Percentiles rank a stretch among this genome's conserved stretches.
Evolutionary conservation across 1,140 invertebrate species (phyloP).

Genomic region (Archegozetes longisetosus): DNA sequence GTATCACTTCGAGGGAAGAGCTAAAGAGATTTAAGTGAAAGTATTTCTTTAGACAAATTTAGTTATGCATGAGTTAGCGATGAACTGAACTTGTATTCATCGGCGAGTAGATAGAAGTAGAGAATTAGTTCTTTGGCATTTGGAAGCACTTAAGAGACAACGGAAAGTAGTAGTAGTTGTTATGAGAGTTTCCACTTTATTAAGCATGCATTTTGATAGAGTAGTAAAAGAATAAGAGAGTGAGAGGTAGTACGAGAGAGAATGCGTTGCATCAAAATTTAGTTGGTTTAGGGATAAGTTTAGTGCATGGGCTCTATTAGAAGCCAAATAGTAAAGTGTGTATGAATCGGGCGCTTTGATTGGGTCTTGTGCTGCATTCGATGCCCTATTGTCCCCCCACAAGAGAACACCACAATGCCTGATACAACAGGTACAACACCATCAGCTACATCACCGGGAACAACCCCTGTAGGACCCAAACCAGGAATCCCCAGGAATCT

Average conservation of each 20-base stretch:
- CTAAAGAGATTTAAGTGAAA: not conserved
- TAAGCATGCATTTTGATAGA: not conserved
- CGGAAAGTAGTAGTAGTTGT: not conserved
- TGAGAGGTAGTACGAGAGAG: no score
- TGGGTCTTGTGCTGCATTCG: not conserved
- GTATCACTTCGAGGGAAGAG: not conserved
- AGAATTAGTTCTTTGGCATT: no score
- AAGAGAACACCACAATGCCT: not conserved
- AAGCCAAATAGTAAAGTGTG: not conserved
- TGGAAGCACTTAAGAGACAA: not conserved
- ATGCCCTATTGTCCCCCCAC: not conserved
- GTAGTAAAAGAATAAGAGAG: no score
- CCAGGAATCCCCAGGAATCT: conserved; percentile 71
- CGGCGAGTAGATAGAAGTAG: not conserved
- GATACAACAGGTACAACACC: not conserved
- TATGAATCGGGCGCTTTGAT: not conserved
- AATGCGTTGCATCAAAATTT: no score
- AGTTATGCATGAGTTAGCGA: not conserved
- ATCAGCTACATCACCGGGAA: not conserved
- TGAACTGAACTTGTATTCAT: not conserved
- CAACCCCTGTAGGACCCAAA: conserved; percentile 49
- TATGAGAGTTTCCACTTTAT: not conserved
- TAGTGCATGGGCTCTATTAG: no score
- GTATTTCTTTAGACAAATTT: not conserved
- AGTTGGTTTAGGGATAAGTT: no score